Evolutionary conservation across 2,888 invertebrate species (phyloP), one percentile per base, ranked within the genome.

Genomic region (Aricia artaxerxes): DNA sequence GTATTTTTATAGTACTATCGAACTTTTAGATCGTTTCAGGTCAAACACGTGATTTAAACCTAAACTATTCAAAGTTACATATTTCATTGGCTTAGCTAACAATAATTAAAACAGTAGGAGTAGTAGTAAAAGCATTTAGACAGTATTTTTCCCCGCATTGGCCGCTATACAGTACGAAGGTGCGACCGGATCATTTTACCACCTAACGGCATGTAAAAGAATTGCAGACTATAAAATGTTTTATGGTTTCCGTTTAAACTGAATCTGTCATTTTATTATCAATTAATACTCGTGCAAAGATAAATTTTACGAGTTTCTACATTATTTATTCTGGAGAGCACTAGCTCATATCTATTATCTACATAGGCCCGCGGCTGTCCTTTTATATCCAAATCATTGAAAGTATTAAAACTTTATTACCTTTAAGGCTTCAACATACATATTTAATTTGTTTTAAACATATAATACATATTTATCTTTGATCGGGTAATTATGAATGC

Each of bases 231-330:
- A 31, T 31, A 64, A 64, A 64, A 64, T 64, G 31, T 64, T 64
- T 64, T 64, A 64, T 31, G 35, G 44, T 53, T 75, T 75, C 75
- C 49, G 75, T 75, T 75, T 24, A n/a, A 49, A 75, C 75, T 75
- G 49, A 75, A 31, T 75, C 75, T 75, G 75, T 75, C 53, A 53
- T 75, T 75, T 76, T 76, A 76, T 57, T 57, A 57, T 57, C 35
- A 76, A 76, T 53, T 57, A 76, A 75, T n/a, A 44, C 1, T 9
- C 31, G 13, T 75, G 75, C 49, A 13, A 75, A 75, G 75, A 44
- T 75, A n/a, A 49, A 24, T 73, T 73, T 44, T 49, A 49, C 49
- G 75, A 49, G 24, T 75, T 49, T 31, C 3, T 69, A 24, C 64
- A 38, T 69, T 38, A 69, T 35, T 35, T 69, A 69, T 13, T 69